Conservation (phyloP, 2,113 vertebrate species). For the Vulpes lagopus region DNA sequence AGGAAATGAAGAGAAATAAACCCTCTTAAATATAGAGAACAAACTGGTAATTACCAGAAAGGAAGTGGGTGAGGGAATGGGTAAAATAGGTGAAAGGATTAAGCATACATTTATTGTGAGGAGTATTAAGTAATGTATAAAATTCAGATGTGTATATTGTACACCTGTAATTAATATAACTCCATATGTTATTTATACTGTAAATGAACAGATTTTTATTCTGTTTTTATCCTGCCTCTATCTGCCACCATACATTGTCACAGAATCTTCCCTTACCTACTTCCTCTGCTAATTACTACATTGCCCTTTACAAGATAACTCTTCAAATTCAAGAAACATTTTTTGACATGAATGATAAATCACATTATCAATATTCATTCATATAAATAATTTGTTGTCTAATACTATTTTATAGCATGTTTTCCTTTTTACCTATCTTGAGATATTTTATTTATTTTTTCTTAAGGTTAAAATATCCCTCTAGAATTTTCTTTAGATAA, state of each 20-base stretch:
- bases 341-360: not conserved
- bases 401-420: not conserved
- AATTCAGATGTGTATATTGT: not conserved
- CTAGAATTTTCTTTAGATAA: not conserved
- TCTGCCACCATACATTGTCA: not conserved
- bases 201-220: not conserved
- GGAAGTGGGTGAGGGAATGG: not conserved
- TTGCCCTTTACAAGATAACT: not conserved
- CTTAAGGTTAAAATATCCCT: not conserved
- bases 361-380: not conserved
- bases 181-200: not conserved
- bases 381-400: not conserved
- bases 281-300: not conserved
- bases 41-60: not conserved
- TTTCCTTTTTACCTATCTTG: not conserved
- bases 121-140: not conserved
- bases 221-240: not conserved
- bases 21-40: not conserved
- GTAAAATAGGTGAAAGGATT: not conserved
- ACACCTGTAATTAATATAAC: not conserved
- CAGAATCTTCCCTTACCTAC: not conserved
- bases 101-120: not conserved
- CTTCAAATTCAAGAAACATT: not conserved
- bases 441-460: not conserved
- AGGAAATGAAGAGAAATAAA: not conserved